A percentile compares a stretch with the other conserved stretches of the same genome.
phyloP scores from a whole-genome alignment of 1,140 invertebrate genomes.

The Druon quercuslanigerum region DNA sequence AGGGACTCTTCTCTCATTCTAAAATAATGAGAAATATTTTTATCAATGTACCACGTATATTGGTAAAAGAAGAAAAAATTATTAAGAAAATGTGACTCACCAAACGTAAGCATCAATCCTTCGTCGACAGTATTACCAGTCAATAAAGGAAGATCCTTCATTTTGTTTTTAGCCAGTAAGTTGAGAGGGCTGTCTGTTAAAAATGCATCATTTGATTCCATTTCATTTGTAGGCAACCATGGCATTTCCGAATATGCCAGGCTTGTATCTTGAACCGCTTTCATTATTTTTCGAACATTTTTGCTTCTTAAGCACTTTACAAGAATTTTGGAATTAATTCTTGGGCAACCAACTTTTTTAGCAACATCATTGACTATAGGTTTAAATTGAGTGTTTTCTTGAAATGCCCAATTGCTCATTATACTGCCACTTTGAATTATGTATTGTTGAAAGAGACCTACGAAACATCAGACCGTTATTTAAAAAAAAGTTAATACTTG shows the following conservation, averaged over 20 bases:
- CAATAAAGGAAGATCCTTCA: too few species aligned
- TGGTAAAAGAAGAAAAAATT: too few species aligned
- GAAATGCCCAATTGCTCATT: not conserved
- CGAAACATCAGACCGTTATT: not conserved
- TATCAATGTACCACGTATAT: too few species aligned
- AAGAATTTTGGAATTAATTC: not conserved
- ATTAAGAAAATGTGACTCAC: too few species aligned
- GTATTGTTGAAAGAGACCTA: constrained; percentile 12
- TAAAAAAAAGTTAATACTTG: too few species aligned
- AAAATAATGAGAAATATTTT: too few species aligned
- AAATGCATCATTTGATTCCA: not conserved
- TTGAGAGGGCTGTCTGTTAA: too few species aligned
- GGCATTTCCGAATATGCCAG: not conserved
- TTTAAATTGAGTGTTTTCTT: not conserved
- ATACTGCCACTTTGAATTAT: constrained; percentile 13
- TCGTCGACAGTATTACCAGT: too few species aligned
- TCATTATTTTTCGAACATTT: not conserved
- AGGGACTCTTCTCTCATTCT: too few species aligned
- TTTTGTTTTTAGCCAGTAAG: too few species aligned
- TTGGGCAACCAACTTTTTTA: not conserved
- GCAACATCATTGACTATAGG: not conserved
- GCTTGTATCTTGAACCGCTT: not conserved
- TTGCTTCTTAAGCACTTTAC: not conserved
- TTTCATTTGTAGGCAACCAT: not conserved
- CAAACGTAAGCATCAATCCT: too few species aligned